Evolutionary conservation across 1,140 invertebrate genomes (phyloP).

Genomic region (Gryon sp.): DNA sequence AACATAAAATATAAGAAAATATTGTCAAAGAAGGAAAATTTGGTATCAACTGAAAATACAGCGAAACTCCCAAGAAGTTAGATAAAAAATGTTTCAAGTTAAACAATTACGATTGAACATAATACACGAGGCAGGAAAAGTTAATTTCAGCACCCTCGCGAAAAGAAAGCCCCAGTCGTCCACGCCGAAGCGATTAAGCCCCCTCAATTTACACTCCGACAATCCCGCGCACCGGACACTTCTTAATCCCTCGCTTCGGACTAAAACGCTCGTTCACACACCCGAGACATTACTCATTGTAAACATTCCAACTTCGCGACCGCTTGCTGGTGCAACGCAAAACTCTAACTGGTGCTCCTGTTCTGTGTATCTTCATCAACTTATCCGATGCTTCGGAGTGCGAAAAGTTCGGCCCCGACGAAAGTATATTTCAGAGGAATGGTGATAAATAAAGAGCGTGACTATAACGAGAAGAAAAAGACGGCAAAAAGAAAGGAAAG

Average conservation of each 20-base stretch:
- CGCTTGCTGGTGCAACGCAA: conserved; percentile 11
- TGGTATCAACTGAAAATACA: no score
- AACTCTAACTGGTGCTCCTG: conserved; percentile 5
- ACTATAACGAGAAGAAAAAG: conserved; percentile 38
- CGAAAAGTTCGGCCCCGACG: conserved; percentile 49
- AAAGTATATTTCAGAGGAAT: conserved; percentile 38
- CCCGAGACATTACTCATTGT: conserved; percentile 52
- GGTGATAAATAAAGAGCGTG: conserved; percentile 63
- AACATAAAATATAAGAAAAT: no score
- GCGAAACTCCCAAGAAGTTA: no score
- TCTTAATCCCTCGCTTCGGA: conserved; percentile 38
- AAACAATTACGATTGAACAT: conserved; percentile 4
- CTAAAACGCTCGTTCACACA: conserved; percentile 39
- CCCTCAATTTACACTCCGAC: conserved; percentile 33
- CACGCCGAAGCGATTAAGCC: conserved; percentile 24
- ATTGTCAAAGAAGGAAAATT: no score
- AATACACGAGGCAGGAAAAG: not conserved
- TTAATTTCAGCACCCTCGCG: not conserved
- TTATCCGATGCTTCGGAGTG: conserved; percentile 58
- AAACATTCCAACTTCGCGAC: conserved; percentile 44
- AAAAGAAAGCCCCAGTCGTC: not conserved
- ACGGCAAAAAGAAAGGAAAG: conserved; percentile 4
- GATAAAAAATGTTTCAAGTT: not conserved
- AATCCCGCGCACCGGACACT: conserved; percentile 26
- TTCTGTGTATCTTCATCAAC: conserved; percentile 62